Evolutionary conservation across 2,888 invertebrate species (phyloP).

Genomic region (Euplagia quadripunctaria): DNA sequence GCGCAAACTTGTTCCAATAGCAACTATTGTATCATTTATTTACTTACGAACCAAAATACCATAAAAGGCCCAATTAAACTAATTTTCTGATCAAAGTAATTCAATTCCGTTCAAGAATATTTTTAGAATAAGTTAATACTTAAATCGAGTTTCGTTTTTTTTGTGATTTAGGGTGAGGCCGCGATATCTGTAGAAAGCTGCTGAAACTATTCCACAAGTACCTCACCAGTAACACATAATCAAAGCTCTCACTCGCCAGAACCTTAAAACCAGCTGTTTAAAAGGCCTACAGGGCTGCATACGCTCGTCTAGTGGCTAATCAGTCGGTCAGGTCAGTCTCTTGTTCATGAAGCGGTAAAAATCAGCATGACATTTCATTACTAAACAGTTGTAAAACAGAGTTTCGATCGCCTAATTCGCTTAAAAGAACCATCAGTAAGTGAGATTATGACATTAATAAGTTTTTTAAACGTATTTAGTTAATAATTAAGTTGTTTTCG

Average conservation of each 20-base stretch:
- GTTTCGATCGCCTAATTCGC: not conserved
- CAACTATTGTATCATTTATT: no score
- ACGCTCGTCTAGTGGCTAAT: no score
- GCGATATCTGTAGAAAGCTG: not conserved
- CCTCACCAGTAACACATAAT: not conserved
- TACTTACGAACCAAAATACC: no score
- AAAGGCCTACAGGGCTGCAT: no score
- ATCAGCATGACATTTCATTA: no score
- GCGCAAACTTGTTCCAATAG: not conserved
- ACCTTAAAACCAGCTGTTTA: no score
- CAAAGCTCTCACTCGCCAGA: not conserved
- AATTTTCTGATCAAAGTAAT: not conserved
- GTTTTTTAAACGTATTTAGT: constrained; percentile 8
- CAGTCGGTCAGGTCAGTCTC: no score
- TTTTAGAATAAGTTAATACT: not conserved
- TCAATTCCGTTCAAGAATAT: not conserved
- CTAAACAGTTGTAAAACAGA: not conserved
- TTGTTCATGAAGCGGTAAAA: no score
- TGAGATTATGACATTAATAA: not conserved
- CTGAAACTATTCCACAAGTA: not conserved
- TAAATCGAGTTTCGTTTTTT: not conserved
- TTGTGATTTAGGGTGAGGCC: not conserved
- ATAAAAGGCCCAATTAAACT: no score
- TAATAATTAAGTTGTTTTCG: constrained; percentile 13
- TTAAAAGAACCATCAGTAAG: not conserved